phyloP scores from a whole-genome alignment of 2,113 vertebrate genomes.

The Leptodactylus fuscus region DNA sequence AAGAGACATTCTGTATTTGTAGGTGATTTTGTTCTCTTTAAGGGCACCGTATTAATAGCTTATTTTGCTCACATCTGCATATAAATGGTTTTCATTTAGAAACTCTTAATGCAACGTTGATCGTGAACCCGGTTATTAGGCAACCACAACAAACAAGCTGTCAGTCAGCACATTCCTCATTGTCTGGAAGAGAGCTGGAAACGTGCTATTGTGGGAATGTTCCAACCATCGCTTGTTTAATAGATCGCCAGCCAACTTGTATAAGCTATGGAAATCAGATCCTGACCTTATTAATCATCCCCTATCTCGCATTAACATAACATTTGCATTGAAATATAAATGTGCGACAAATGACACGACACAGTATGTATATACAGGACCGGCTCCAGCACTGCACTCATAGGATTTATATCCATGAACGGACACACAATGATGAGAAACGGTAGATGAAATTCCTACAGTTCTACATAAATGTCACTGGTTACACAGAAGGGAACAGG shows the following conservation, averaged over 20 bases:
- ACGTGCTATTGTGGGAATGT: constrained; percentile 18
- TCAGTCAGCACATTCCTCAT: constrained; percentile 23
- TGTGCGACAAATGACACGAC: neutral
- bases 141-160: neutral
- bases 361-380: neutral
- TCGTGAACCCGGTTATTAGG: neutral
- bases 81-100: neutral
- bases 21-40: too few species aligned
- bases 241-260: neutral
- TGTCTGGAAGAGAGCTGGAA: constrained; percentile 11
- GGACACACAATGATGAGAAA: neutral
- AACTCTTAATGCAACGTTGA: neutral
- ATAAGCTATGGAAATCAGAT: neutral
- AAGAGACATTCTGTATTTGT: too few species aligned
- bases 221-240: constrained; percentile 4
- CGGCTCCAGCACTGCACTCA: neutral
- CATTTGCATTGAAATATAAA: neutral
- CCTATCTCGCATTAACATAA: neutral
- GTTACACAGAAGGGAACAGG: too few species aligned
- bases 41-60: too few species aligned
- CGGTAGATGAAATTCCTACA: neutral
- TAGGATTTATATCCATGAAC: neutral
- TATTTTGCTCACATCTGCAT: neutral
- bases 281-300: constrained; percentile 2
- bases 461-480: neutral